Conservation (phyloP, 2,888 invertebrate genomes). For the Oasisia sp. region DNA sequence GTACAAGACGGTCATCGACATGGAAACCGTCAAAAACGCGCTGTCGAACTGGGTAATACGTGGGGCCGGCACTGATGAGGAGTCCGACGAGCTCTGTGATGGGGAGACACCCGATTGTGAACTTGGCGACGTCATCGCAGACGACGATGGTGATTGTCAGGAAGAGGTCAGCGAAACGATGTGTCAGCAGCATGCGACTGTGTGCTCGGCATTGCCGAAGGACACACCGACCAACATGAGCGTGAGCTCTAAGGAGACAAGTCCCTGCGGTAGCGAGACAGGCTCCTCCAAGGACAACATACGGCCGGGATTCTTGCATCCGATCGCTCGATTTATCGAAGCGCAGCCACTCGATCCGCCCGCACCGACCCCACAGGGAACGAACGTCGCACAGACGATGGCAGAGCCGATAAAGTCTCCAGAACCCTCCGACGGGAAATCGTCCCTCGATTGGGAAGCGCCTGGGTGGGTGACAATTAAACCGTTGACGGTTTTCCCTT, state of each 20-base stretch:
- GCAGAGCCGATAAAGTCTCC: not conserved
- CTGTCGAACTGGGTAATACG: not conserved
- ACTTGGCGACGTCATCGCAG: not conserved
- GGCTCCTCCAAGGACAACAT: not conserved
- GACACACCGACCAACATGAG: not conserved
- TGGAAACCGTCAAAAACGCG: not conserved
- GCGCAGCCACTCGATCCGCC: not conserved
- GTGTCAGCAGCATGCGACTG: not conserved
- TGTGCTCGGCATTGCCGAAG: no score
- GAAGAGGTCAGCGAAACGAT: not conserved
- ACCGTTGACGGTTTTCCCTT: not conserved
- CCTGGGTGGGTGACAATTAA: not conserved
- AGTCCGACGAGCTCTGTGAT: not conserved
- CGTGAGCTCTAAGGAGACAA: not conserved
- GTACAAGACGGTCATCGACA: slow-evolving; percentile 8
- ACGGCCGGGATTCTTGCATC: not conserved
- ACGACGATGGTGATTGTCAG: not conserved
- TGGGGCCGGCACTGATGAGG: not conserved
- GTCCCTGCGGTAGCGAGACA: not conserved
- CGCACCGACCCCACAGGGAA: not conserved
- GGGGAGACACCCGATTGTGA: not conserved
- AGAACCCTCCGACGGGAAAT: not conserved
- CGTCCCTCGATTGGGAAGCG: not conserved
- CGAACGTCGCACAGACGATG: not conserved
- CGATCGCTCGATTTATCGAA: not conserved